Evolutionary conservation across 92 coral and sea anemone genomes (phyloP).

Genomic region (Hydrozoanthus gracilis): DNA sequence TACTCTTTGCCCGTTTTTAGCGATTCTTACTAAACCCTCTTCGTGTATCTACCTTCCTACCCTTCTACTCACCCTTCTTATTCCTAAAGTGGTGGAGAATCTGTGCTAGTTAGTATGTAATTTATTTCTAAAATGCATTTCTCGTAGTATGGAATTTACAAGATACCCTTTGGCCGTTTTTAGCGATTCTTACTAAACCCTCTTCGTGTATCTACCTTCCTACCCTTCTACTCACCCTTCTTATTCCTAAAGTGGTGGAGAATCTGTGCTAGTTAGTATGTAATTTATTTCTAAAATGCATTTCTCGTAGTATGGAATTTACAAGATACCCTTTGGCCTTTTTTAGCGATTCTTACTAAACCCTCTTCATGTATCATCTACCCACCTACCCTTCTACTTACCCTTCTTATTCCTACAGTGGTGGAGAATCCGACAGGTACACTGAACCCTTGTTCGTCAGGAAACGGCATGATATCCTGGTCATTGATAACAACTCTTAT

Average conservation of each 20-base stretch:
- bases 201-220: no score
- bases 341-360: neutral
- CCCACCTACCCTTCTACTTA: constrained; percentile 13
- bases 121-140: no score
- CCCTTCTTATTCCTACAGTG: constrained; percentile 79
- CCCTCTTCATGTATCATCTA: no score
- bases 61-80: constrained; percentile 60
- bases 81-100: no score
- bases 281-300: no score
- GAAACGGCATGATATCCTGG: constrained; percentile 82
- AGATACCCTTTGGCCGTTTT: neutral
- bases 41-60: neutral
- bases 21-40: no score
- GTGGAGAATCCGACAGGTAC: constrained; percentile 90
- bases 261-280: neutral
- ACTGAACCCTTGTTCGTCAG: constrained; percentile 88
- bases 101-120: no score
- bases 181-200: no score
- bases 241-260: neutral
- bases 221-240: neutral
- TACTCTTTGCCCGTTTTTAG: neutral
- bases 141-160: no score
- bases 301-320: neutral
- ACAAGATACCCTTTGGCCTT: neutral
- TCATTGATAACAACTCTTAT: constrained; percentile 76